Evolutionary conservation across 2,797 vertebrate species (phyloP).

Genomic region (Mormyrops boulengeri): DNA sequence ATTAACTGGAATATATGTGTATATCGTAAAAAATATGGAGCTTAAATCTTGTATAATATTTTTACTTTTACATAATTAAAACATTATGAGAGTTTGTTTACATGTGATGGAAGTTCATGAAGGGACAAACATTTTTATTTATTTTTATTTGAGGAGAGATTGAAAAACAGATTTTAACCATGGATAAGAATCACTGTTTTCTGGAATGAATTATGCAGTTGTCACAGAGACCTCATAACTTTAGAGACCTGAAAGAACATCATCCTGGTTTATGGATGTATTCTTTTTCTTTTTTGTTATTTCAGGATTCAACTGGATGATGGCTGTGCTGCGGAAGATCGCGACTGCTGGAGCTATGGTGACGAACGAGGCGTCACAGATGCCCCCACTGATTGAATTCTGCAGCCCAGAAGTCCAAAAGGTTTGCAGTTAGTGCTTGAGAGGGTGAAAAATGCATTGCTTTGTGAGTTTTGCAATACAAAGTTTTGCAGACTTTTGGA

Average conservation of each 20-base stretch:
- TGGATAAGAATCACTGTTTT: background rate
- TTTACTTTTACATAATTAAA: background rate
- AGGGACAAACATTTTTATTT: background rate
- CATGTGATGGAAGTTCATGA: background rate
- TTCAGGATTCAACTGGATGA: constrained; percentile 65
- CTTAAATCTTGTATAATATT: background rate
- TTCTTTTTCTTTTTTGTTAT: background rate
- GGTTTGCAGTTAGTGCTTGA: constrained; percentile 20
- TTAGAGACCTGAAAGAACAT: background rate
- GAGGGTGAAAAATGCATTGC: background rate
- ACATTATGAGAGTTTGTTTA: background rate
- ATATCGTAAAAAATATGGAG: background rate
- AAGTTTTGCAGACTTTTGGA: background rate
- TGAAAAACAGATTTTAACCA: background rate
- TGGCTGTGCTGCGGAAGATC: constrained; percentile 49
- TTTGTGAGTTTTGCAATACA: background rate
- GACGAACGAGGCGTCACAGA: constrained; percentile 9
- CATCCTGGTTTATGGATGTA: background rate
- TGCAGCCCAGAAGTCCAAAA: constrained; percentile 40
- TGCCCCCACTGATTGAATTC: constrained; percentile 55
- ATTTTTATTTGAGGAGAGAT: background rate
- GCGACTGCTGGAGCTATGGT: constrained; percentile 31
- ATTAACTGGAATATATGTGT: background rate
- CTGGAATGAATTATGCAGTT: background rate
- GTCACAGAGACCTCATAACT: background rate